Percentiles rank a stretch among this genome's conserved stretches.
These are phyloP conservation scores for Ageneiosus marmoratus DNA, from an alignment of 2,113 vertebrate species.

Conservation along the genomic window DNA sequence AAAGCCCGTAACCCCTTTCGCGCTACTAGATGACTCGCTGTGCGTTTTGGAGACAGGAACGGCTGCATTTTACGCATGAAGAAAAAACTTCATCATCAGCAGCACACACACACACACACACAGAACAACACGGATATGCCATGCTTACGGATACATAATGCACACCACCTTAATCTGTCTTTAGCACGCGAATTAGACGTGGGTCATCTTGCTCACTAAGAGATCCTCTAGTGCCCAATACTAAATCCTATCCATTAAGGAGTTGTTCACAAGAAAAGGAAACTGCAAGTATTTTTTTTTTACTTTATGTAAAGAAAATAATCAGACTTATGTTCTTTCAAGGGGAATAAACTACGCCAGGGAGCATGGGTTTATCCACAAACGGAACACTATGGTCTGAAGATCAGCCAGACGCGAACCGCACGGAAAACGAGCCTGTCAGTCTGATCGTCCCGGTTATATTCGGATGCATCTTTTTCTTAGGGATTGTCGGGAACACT, in stretches of 20 bases:
- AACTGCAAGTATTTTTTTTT: neutral
- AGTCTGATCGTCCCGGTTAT: constrained; percentile 76
- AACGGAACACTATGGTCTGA: constrained; percentile 63
- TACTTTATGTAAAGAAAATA: neutral
- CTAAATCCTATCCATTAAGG: neutral
- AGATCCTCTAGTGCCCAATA: too few relatives aligned
- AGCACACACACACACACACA: neutral
- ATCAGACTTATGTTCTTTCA: constrained; percentile 10
- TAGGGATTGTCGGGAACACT: constrained; percentile 79
- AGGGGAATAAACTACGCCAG: constrained; percentile 28
- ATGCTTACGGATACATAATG: neutral
- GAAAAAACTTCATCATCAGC: neutral
- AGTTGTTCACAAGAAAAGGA: neutral
- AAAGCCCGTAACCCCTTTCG: too few relatives aligned
- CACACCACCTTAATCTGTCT: neutral
- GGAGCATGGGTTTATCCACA: constrained; percentile 58
- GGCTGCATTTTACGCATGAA: constrained; percentile 30
- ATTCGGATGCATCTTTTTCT: constrained; percentile 82
- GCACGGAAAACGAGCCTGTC: constrained; percentile 31
- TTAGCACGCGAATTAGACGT: neutral
- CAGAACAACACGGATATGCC: neutral
- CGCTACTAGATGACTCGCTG: neutral
- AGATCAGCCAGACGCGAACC: constrained; percentile 46
- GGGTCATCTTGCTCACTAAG: neutral
- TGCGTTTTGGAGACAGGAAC: constrained; percentile 7